Conservation (phyloP, 92 coral and sea anemone genomes). For the Muricea muricata region DNA sequence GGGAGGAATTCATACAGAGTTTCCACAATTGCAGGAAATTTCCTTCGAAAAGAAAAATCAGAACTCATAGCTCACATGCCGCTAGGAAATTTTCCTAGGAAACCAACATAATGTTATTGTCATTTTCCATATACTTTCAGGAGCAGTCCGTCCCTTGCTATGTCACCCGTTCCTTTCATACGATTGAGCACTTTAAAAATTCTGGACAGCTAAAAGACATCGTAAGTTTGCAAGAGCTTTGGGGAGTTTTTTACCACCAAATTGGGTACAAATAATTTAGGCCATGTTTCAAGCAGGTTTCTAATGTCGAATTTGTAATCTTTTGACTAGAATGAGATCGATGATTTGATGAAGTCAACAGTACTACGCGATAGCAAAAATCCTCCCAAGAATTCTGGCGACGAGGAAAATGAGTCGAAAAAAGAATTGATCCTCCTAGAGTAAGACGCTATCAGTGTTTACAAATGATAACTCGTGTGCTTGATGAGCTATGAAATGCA, state of each 20-base stretch:
- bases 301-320: not conserved
- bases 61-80: too few species aligned
- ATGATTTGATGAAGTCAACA: constrained; percentile 10
- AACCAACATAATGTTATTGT: not conserved
- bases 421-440: constrained; percentile 19
- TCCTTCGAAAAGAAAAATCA: too few species aligned
- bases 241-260: too few species aligned
- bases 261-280: too few species aligned
- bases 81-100: not conserved
- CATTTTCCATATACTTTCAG: not conserved
- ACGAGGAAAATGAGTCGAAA: not conserved
- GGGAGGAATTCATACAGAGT: too few species aligned
- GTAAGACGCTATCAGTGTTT: constrained; percentile 1
- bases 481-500: not conserved
- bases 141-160: constrained; percentile 4
- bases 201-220: constrained; percentile 23
- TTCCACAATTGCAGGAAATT: too few species aligned
- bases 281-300: too few species aligned
- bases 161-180: not conserved
- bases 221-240: not conserved
- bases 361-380: constrained; percentile 26
- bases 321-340: constrained; percentile 1
- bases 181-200: constrained; percentile 10
- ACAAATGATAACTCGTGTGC: not conserved
- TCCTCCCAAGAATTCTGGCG: not conserved